Base-by-base conservation (phyloP, 2,888 invertebrate genomes). In the Syrphus vitripennis region DNA sequence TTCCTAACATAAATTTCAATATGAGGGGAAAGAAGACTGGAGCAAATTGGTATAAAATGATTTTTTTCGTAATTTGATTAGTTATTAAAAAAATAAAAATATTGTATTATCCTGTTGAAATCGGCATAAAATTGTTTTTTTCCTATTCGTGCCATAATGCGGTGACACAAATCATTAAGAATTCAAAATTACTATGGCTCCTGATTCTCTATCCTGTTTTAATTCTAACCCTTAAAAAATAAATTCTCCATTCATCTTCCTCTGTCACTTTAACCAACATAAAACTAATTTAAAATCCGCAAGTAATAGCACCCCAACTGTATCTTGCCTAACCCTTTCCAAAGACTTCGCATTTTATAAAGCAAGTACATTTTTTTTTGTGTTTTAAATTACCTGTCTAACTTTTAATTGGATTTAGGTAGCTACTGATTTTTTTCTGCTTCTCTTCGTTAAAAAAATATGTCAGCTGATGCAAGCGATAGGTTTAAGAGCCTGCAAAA, bases 371-470 rank as follows among this genome's bases (percentile, higher is more conserved):
- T 19, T n/a, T 74, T 40, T 19, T n/a, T 74, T 40, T 26, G 57
- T 75, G 57, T 70, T 70, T 63, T 76, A 80, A 83, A 83, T 83
- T 83, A 83, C 83, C 79, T 80, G 80, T 83, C 83, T 57, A 83
- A 83, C 83, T 83, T 83, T 83, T 83, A 83, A 83, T 83, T 83
- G 83, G 71, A 83, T 83, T 83, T 80, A 34, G 48, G 34, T 50
- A 67, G 48, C 31, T 67, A 80, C 75, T 75, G 79, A 79, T 75
- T 80, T 83, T n/a, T 70, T 76, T 80, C 53, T 67, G 24, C 50
- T 42, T 19, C 74, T 74, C 61, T 55, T 61, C 63, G 61, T 78
- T 78, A 78, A 78, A 78, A n/a, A 72, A 83, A 63, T 48, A 67
- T 83, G 78, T 83, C 78, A 74, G 72, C 74, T 74, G 45, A 61